Evolutionary conservation across 92 coral and sea anemone genomes (phyloP), one percentile per base, ranked within the genome.

Genomic region (Siderastrea radians): DNA sequence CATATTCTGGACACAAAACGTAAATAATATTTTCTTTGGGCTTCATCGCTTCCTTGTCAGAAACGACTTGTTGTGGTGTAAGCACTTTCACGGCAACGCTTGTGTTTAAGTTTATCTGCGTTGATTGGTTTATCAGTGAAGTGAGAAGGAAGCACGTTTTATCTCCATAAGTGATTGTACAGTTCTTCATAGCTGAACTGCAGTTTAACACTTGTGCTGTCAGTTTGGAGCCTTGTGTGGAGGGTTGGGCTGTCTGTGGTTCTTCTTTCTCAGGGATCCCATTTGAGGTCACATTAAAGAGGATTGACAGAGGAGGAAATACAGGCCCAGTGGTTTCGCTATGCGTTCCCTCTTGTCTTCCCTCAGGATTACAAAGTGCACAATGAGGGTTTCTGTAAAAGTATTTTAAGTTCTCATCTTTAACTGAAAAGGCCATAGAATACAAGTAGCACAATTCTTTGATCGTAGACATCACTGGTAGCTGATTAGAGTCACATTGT

Each of bases 331-430:
- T 4, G 2, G 0, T 7, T 4, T 49, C n/a, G 3, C 8, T 6
- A 0, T 2, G 6, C 2, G 3, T 1, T 11, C 73, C 15, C 2
- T 44, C 50, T 3, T 74, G 77, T 12, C 38, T 11, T n/a, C 78
- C 86, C 0, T 55, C 68, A 1, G 58, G 77, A 46, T 82, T 71
- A 15, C 86, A 82, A n/a, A 82, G 53, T 12, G 86, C 86, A 82
- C 86, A 82, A 2, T 82, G 86, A 17, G 86, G 86, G 19, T 82
- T 82, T 59, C 77, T 69, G 60, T 70, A 50, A 8, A 74, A 10
- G 75, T 13, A 50, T 6, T 15, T 14, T 4, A 15, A 5, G 2
- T 52, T 1, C 11, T 19, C 5, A 45, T 13, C 13, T 17, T 3
- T 26, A 6, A 47, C 45, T 10, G 59, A 55, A 69, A 82, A 58